These are phyloP conservation scores for Parnassius glacialis DNA, from an alignment of 2,888 invertebrate species.

Conservation along the genomic window DNA sequence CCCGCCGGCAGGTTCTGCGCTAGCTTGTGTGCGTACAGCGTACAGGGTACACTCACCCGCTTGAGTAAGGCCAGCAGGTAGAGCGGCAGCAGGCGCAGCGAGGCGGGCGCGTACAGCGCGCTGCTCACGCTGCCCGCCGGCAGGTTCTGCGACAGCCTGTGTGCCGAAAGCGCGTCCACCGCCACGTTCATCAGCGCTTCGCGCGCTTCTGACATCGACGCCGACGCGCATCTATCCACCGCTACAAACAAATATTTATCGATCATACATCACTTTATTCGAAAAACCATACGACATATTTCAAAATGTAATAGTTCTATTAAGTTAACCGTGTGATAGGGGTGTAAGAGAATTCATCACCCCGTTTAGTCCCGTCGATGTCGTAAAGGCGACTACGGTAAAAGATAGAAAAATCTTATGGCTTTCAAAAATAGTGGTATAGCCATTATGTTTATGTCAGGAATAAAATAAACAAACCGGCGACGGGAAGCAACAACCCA, in stretches of 20 bases:
- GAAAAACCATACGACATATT: too few species aligned
- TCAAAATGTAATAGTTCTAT: too few species aligned
- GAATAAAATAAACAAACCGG: too few species aligned
- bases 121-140: slow-evolving; percentile 65
- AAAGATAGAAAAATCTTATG: too few species aligned
- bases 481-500: too few species aligned
- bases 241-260: slow-evolving; percentile 72
- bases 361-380: too few species aligned
- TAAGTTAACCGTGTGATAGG: too few species aligned
- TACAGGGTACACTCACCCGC: slow-evolving; percentile 78
- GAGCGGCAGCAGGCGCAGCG: slow-evolving; percentile 91
- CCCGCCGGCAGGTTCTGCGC: slow-evolving; percentile 52
- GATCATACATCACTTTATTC: too few species aligned
- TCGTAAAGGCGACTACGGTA: too few species aligned
- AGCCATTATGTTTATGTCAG: too few species aligned
- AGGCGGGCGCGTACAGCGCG: slow-evolving; percentile 87
- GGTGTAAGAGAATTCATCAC: too few species aligned
- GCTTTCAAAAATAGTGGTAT: too few species aligned
- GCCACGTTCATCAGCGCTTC: slow-evolving; percentile 98
- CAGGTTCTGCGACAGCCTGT: slow-evolving; percentile 80
- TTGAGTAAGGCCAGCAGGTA: slow-evolving; percentile 95
- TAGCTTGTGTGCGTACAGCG: neutral
- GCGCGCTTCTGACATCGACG: slow-evolving; percentile 94
- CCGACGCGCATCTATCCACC: slow-evolving; percentile 93
- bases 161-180: slow-evolving; percentile 86